Evolutionary conservation across 2,888 invertebrate species (phyloP).

Genomic region (Synanthedon myopaeformis): DNA sequence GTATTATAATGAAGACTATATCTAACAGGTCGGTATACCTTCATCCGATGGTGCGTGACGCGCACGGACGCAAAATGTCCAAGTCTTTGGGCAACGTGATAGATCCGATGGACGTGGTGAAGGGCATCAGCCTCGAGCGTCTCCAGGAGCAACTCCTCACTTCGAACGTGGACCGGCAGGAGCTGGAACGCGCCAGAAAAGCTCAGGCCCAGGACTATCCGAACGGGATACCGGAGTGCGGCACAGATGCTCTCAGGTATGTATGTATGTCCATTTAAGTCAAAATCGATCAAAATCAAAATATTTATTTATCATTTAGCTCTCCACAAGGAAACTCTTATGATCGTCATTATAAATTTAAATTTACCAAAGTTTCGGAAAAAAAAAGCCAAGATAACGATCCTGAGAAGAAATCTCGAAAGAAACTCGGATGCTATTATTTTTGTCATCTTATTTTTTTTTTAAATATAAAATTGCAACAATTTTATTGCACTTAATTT

Average conservation of each 20-base stretch:
- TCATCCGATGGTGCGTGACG: slow-evolving; percentile 97
- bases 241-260: slow-evolving; percentile 91
- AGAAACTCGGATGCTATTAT: too few species aligned
- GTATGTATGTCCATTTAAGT: slow-evolving; percentile 69
- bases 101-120: slow-evolving; percentile 95
- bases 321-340: too few species aligned
- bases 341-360: too few species aligned
- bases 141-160: slow-evolving; percentile 79
- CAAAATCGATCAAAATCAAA: too few species aligned
- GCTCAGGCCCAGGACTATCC: slow-evolving; percentile 85
- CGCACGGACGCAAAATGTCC: slow-evolving; percentile 99
- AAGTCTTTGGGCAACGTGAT: slow-evolving; percentile 98
- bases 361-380: too few species aligned
- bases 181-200: slow-evolving; percentile 79
- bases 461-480: too few species aligned
- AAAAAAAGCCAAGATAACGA: too few species aligned
- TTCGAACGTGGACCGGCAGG: slow-evolving; percentile 88
- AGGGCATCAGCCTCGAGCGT: slow-evolving; percentile 84
- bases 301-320: too few species aligned
- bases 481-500: too few species aligned
- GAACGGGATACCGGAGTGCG: slow-evolving; percentile 96
- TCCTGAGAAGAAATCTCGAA: too few species aligned
- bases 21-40: slow-evolving; percentile 82
- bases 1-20: neutral
- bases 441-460: too few species aligned